These are phyloP conservation scores for Tauraco erythrolophus DNA, from an alignment of 2,113 vertebrate genomes.

Conservation along the genomic window DNA sequence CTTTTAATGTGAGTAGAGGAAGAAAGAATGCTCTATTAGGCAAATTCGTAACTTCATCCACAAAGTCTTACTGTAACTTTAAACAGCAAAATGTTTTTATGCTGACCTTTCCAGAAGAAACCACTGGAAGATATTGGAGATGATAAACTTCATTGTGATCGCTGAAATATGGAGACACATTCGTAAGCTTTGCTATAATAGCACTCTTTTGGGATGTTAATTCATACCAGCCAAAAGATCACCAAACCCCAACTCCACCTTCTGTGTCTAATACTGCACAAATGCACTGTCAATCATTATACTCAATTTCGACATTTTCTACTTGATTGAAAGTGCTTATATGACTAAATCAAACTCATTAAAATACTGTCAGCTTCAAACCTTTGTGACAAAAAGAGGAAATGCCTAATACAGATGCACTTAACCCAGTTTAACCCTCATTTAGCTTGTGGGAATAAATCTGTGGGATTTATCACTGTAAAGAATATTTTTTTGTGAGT, in stretches of 20 bases:
- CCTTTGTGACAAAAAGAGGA: background rate
- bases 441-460: slow-evolving; percentile 10
- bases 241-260: background rate
- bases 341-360: background rate
- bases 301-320: background rate
- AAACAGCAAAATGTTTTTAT: background rate
- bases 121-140: background rate
- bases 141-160: background rate
- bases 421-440: slow-evolving; percentile 36
- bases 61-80: background rate
- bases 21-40: background rate
- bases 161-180: background rate
- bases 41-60: background rate
- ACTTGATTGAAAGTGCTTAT: background rate
- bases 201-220: background rate
- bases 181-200: background rate
- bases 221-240: background rate
- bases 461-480: background rate
- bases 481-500: background rate
- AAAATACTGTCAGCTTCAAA: background rate
- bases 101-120: background rate
- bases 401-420: background rate
- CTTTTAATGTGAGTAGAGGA: background rate
- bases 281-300: background rate
- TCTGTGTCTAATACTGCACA: background rate